Conservation (phyloP, 2,797 vertebrate species). For the Ptychadena robeensis region DNA sequence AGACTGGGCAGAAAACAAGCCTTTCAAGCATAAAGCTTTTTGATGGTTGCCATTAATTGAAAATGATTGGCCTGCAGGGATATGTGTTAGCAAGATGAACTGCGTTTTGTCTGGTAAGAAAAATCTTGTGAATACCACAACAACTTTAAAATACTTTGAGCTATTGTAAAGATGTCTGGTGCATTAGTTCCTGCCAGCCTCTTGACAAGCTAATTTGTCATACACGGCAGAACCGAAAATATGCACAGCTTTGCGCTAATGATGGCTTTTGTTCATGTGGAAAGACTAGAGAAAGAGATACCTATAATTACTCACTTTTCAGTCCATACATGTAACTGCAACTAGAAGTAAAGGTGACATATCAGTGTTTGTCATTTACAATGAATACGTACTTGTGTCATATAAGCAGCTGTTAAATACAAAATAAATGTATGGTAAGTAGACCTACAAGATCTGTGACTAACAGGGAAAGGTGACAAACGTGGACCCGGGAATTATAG, state of each 20-base stretch:
- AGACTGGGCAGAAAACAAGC: neutral
- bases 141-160: constrained; percentile 52
- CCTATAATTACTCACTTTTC: constrained; percentile 49
- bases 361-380: too few species aligned
- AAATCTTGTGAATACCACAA: constrained; percentile 56
- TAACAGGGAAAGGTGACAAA: too few species aligned
- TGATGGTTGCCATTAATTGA: constrained; percentile 32
- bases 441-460: too few species aligned
- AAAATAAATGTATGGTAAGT: too few species aligned
- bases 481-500: too few species aligned
- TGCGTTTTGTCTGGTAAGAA: constrained; percentile 35
- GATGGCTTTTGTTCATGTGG: constrained; percentile 53
- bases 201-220: constrained; percentile 62
- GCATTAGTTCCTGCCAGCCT: constrained; percentile 44
- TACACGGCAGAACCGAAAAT: constrained; percentile 48
- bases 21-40: constrained; percentile 44
- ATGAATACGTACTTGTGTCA: too few species aligned
- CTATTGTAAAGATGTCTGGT: constrained; percentile 45
- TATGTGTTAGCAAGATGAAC: constrained; percentile 56
- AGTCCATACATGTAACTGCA: constrained; percentile 30
- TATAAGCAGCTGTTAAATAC: too few species aligned
- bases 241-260: constrained; percentile 53
- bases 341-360: constrained; percentile 9
- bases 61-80: constrained; percentile 55
- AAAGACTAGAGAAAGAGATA: constrained; percentile 38